phyloP scores from a whole-genome alignment of 2,888 invertebrate genomes.

The Scaptodrosophila latifasciaeformis region DNA sequence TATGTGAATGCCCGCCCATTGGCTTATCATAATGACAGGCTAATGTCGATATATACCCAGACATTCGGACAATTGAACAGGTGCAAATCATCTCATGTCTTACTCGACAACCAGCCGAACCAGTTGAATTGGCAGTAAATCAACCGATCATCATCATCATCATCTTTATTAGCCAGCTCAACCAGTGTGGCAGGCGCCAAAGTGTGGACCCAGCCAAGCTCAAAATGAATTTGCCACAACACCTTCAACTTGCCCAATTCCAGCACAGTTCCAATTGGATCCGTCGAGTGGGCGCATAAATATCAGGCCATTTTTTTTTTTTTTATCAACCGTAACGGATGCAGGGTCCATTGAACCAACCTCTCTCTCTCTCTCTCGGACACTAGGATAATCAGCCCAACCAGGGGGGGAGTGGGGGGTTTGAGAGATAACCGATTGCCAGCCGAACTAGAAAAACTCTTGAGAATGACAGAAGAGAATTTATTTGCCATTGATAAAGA shows the following conservation, averaged over 20 bases:
- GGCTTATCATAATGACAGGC: too few species aligned
- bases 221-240: conserved; percentile 41
- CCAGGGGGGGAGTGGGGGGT: too few species aligned
- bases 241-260: conserved; percentile 20
- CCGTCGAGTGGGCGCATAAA: conserved; percentile 40
- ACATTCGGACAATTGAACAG: not conserved
- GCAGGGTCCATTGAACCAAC: too few species aligned
- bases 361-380: too few species aligned
- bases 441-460: not conserved
- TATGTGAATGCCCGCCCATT: not conserved
- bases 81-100: too few species aligned
- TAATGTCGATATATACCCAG: not conserved
- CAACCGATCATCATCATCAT: conserved; percentile 12
- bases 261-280: conserved; percentile 14
- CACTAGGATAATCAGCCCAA: too few species aligned
- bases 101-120: conserved; percentile 32
- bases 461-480: conserved; percentile 4
- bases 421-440: not conserved
- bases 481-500: not conserved
- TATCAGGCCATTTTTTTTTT: too few species aligned
- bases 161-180: conserved; percentile 14
- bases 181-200: not conserved
- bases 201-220: not conserved
- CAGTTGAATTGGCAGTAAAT: conserved; percentile 26
- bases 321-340: too few species aligned